Base-by-base conservation (phyloP, 2,888 invertebrate genomes). In the Agrypnus murinus region DNA sequence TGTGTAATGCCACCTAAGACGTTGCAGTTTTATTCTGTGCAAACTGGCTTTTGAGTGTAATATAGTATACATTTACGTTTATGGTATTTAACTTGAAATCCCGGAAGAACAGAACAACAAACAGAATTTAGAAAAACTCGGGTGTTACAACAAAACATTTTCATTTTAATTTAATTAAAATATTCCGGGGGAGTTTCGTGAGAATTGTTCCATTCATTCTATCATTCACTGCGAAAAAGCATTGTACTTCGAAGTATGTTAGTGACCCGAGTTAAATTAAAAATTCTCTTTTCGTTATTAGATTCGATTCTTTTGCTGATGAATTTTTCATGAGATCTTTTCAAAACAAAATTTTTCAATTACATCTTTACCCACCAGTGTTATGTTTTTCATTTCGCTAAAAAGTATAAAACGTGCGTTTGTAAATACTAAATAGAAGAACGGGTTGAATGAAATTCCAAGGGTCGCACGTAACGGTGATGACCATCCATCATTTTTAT, bases 151-250 rank as follows among this genome's bases (percentile, higher is more conserved):
- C 55, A 55, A 53, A 64, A 64, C 53, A 40, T 55, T 64, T 63
- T 64, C 36, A 43, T 64, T 55, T 55, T 64, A 64, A 64, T 64
- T 64, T 64, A 64, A 64, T 64, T 64, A 64, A 64, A 64, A 64
- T 64, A 64, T 64, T 53, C 64, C 55, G 55, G 55, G n/a, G 19
- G 53, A 55, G 55, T 38, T 38, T 19, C 50, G 50, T 50, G 50
- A 38, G 36, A 55, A 55, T 55, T 55, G 55, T 55, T 38, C 50
- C 50, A 31, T 50, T 50, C 50, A 25, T 46, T 46, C 46, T 46
- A 46, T 25, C 46, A 50, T 50, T 50, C 50, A 10, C n/a, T 50
- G 12, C 31, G 25, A 58, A 58, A 40, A 19, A 38, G 48, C 48
- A 19, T 40, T 45, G 60, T 62, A 12, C 34, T 60, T 31, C 36